Evolutionary conservation across 2,888 invertebrate species (phyloP).

Genomic region (Eilema depressum): DNA sequence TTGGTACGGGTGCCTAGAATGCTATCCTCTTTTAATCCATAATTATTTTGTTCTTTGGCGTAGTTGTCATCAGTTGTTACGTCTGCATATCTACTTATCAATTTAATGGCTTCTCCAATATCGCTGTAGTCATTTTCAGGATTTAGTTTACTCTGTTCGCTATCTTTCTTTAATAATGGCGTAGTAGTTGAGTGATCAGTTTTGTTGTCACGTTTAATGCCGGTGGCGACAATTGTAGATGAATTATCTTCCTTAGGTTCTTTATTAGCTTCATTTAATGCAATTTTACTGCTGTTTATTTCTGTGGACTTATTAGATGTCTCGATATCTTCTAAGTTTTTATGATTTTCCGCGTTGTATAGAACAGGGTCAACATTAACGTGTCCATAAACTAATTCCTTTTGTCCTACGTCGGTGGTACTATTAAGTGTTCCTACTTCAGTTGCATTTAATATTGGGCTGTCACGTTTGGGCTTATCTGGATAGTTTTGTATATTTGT

Average conservation of each 20-base stretch:
- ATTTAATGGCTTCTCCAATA: constrained; percentile 82
- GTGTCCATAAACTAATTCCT: constrained; percentile 80
- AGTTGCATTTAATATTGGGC: constrained; percentile 66
- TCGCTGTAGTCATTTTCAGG: constrained; percentile 83
- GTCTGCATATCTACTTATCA: constrained; percentile 83
- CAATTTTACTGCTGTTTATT: constrained; percentile 42
- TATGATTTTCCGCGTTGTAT: constrained; percentile 62
- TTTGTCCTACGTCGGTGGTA: constrained; percentile 75
- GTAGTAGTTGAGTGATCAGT: constrained; percentile 49
- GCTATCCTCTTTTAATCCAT: constrained; percentile 69
- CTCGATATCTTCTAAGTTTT: constrained; percentile 39
- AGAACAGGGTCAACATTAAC: constrained; percentile 79
- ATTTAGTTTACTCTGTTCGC: constrained; percentile 74
- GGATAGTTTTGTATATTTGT: constrained; percentile 67
- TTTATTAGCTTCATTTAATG: constrained; percentile 33
- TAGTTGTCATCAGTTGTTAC: constrained; percentile 83
- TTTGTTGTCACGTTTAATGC: constrained; percentile 32
- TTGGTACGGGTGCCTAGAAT: constrained; percentile 81
- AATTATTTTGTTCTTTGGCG: constrained; percentile 74
- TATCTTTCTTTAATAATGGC: constrained; percentile 64
- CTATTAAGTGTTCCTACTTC: constrained; percentile 58
- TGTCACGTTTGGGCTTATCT: constrained; percentile 83
- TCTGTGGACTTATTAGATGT: constrained; percentile 42
- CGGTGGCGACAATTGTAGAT: constrained; percentile 19
- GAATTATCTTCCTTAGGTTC: constrained; percentile 38